Evolutionary conservation across 2,113 vertebrate species (phyloP), one percentile per base, ranked within the genome.

Genomic region (Hydrolagus affinis): DNA sequence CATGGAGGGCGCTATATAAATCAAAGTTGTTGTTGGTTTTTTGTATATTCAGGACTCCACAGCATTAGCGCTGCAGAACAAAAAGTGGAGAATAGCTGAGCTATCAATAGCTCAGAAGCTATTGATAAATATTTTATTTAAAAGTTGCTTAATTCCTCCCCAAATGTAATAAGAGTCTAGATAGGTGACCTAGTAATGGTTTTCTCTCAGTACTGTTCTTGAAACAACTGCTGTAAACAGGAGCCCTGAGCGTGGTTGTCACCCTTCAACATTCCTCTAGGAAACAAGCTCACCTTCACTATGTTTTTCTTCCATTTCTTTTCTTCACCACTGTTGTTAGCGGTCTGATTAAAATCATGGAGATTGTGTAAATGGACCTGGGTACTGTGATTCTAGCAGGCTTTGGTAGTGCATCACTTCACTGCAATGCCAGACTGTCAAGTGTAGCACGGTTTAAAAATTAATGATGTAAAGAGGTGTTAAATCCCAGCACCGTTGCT

Each of bases 391-490:
- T 21, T 56, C 73, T 2, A 56, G 73, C 30, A 56, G 19, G 56
- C 12, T 56, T 30, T 17, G 73, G 73, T 72, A 72, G 25, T 75
- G 19, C 32, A 75, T 75, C 73, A 75, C 19, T 56, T 75, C 21
- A 75, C 14, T 75, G 73, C 19, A 75, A 30, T 57, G 17, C 32
- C 8, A 75, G 15, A 8, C 73, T 56, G 73, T 44, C 73, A 75
- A 75, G 73, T 75, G 73, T 32, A 56, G 56, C 73, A 75, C 73
- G 21, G 14, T 56, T 75, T 75, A 56, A 75, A 75, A 75, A 75
- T 75, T 75, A 75, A 75, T 75, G 73, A 56, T 57, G 56, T 19
- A 57, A 56, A 75, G 56, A 75, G 32, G 32, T 56, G n/a, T 75
- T 75, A 75, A 75, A 57, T 75, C 73, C 32, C 73, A 56, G 32